Evolutionary conservation across 2,888 invertebrate genomes (phyloP).

Genomic region (Tetranychus piercei): DNA sequence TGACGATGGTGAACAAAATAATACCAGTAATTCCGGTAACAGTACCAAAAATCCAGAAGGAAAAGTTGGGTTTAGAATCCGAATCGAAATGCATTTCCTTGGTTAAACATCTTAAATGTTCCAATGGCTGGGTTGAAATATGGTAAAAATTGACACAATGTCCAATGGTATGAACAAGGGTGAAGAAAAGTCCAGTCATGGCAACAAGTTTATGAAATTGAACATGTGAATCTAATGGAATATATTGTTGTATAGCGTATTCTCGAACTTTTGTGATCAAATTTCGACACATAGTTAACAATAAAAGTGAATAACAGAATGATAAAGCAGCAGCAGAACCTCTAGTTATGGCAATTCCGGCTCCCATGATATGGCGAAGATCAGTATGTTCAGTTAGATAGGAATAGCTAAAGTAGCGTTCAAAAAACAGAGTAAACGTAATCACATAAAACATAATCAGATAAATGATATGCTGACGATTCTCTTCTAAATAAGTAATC

Average conservation of each 20-base stretch:
- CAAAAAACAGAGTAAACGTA: conserved; percentile 77
- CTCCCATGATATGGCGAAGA: conserved; percentile 86
- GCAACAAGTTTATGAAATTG: conserved; percentile 94
- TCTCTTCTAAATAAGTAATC: conserved; percentile 80
- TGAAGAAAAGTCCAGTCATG: conserved; percentile 74
- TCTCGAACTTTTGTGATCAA: conserved; percentile 79
- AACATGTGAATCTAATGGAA: conserved; percentile 80
- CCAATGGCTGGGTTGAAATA: conserved; percentile 81
- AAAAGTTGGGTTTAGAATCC: conserved; percentile 78
- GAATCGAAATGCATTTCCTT: conserved; percentile 74
- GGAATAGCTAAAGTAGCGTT: conserved; percentile 83
- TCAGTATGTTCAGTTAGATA: conserved; percentile 92
- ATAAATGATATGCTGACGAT: conserved; percentile 86
- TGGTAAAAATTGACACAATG: conserved; percentile 95
- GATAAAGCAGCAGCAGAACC: conserved; percentile 84
- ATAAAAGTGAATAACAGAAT: conserved; percentile 74
- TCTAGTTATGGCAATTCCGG: conserved; percentile 81
- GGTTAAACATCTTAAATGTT: conserved; percentile 74
- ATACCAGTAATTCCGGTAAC: conserved; percentile 77
- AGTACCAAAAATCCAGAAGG: conserved; percentile 87
- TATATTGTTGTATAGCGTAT: conserved; percentile 78
- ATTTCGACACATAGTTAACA: conserved; percentile 81
- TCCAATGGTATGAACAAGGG: conserved; percentile 66
- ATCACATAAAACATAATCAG: conserved; percentile 84
- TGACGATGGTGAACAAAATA: conserved; percentile 68